Percentiles rank a stretch among this genome's conserved stretches.
phyloP scores from a whole-genome alignment of 2,113 vertebrate species.

The Oplegnathus fasciatus region DNA sequence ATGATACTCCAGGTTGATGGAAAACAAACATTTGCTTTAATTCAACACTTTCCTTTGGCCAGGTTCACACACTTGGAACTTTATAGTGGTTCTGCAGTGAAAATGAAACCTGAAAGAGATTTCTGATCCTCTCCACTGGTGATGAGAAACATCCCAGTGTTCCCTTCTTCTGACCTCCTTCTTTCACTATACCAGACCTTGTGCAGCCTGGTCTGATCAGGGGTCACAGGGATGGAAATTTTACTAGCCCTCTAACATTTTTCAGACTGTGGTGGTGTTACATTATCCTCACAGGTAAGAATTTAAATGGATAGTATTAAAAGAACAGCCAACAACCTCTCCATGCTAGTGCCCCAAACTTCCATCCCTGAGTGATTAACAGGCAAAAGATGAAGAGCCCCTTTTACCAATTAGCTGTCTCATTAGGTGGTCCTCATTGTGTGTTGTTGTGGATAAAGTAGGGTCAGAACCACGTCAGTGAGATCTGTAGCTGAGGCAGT shows the following conservation, averaged over 20 bases:
- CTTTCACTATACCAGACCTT: conserved; percentile 11
- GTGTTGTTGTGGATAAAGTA: conserved; percentile 10
- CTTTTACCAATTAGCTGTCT: conserved; percentile 39
- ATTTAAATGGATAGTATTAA: conserved; percentile 33
- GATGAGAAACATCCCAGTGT: conserved; percentile 11
- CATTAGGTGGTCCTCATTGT: conserved; percentile 6
- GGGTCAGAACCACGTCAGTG: background rate
- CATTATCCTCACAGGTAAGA: conserved; percentile 35
- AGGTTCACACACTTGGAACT: background rate
- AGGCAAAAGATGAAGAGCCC: conserved; percentile 54
- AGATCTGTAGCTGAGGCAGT: conserved; percentile 58
- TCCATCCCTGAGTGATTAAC: conserved; percentile 73
- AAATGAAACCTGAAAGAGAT: background rate
- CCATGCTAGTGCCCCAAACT: conserved; percentile 54
- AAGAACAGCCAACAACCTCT: conserved; percentile 46
- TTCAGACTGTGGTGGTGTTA: conserved; percentile 33
- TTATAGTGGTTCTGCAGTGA: background rate
- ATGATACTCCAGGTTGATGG: background rate
- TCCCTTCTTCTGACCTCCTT: background rate
- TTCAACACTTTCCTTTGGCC: background rate
- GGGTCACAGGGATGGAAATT: conserved; percentile 69
- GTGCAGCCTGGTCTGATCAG: conserved; percentile 38
- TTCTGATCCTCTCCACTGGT: background rate
- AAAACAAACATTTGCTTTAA: conserved; percentile 1
- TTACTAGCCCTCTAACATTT: conserved; percentile 33